These are phyloP conservation scores for Parnassius smintheus DNA, from an alignment of 2,888 invertebrate species.

Conservation along the genomic window DNA sequence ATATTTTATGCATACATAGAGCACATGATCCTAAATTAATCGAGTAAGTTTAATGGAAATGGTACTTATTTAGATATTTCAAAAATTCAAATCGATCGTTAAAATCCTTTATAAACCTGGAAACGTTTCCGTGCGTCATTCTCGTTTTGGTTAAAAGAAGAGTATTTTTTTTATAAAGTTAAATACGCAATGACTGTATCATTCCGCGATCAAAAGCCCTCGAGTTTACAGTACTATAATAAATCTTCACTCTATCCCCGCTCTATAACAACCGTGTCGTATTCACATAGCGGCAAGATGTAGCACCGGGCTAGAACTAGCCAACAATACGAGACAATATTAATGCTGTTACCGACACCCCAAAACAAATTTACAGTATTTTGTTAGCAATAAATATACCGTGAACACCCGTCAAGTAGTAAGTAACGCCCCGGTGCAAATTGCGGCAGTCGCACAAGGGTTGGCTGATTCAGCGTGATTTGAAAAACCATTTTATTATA, in stretches of 20 bases:
- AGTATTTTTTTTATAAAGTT: background rate
- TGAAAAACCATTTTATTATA: background rate
- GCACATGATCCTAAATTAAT: too few relatives aligned
- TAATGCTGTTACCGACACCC: constrained; percentile 54
- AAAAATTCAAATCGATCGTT: too few relatives aligned
- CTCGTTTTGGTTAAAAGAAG: too few relatives aligned
- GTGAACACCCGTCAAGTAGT: constrained; percentile 33
- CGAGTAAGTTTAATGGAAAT: too few relatives aligned
- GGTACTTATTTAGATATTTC: too few relatives aligned
- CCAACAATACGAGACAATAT: constrained; percentile 54
- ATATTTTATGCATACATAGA: too few relatives aligned
- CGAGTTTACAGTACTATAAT: constrained; percentile 33
- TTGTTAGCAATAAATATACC: constrained; percentile 53
- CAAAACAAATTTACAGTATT: constrained; percentile 55
- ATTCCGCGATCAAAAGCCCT: constrained; percentile 33
- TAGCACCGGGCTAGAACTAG: constrained; percentile 44
- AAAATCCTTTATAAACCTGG: too few relatives aligned
- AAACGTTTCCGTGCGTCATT: too few relatives aligned
- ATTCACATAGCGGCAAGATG: constrained; percentile 30
- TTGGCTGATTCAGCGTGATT: background rate
- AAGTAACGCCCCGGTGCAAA: constrained; percentile 34
- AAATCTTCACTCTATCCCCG: constrained; percentile 38
- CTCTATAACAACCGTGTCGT: constrained; percentile 20
- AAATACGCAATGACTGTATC: constrained; percentile 16
- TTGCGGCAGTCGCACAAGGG: constrained; percentile 3